phyloP scores from a whole-genome alignment of 2,113 vertebrate species.

The Pterocles orientalis region DNA sequence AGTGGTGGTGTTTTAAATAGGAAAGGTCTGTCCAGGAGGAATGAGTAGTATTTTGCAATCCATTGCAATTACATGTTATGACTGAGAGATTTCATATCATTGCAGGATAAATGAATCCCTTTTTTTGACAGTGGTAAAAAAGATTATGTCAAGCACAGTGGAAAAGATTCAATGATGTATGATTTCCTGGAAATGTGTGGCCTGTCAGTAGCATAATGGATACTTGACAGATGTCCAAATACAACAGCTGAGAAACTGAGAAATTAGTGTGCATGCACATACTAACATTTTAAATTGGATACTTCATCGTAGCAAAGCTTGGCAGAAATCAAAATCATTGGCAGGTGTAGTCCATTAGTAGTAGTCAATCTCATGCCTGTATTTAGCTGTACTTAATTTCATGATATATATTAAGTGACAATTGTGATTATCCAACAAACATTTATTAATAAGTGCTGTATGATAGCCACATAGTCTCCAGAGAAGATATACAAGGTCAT shows the following conservation, averaged over 20 bases:
- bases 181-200: not conserved
- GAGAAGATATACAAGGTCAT: not conserved
- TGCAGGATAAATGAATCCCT: not conserved
- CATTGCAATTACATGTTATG: not conserved
- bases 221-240: not conserved
- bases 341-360: not conserved
- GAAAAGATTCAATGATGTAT: not conserved
- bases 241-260: not conserved
- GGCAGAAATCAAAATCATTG: not conserved
- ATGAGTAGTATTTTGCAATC: not conserved
- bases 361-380: not conserved
- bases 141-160: not conserved
- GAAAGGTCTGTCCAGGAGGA: not conserved
- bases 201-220: not conserved
- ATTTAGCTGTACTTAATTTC: not conserved
- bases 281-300: not conserved
- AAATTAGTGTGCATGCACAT: not conserved
- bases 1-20: not conserved
- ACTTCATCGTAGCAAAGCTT: not conserved
- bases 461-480: not conserved
- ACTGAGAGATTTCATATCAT: not conserved
- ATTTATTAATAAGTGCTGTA: not conserved
- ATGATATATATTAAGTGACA: not conserved
- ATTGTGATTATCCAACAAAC: not conserved
- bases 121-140: not conserved